A percentile compares a stretch with the other conserved stretches of the same genome.
These are phyloP conservation scores for Metopolophium dirhodum DNA, from an alignment of 1,140 invertebrate species.

Conservation along the genomic window DNA sequence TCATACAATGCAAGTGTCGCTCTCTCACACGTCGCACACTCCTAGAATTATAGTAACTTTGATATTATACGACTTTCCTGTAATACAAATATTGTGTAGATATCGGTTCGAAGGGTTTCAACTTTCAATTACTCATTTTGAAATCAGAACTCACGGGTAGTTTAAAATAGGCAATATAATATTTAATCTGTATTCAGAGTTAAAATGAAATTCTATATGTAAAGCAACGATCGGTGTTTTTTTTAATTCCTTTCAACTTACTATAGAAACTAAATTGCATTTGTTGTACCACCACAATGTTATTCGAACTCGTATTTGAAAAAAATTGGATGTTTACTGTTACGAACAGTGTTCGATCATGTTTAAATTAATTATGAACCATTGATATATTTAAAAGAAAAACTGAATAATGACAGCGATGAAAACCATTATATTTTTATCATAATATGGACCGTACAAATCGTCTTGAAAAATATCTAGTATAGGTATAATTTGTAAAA, in stretches of 20 bases:
- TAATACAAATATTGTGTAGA: neutral
- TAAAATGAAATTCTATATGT: neutral
- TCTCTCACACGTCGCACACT: neutral
- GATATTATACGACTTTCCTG: neutral
- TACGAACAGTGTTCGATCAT: neutral
- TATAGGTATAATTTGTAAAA: too few relatives aligned
- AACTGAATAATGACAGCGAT: neutral
- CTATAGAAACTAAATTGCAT: neutral
- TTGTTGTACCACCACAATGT: neutral
- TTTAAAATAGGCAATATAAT: neutral
- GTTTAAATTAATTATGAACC: neutral
- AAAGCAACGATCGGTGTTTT: neutral
- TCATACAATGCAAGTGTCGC: neutral
- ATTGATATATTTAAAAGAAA: neutral
- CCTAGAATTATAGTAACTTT: neutral
- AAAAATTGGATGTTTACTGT: neutral
- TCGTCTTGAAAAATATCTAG: neutral
- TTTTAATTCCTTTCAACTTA: neutral
- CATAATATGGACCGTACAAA: neutral
- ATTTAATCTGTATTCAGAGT: neutral
- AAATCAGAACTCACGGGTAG: neutral
- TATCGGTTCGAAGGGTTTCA: neutral
- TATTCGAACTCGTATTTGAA: neutral
- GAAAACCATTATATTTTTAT: neutral
- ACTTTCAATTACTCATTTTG: neutral